These are phyloP conservation scores for Teleogryllus occipitalis DNA, from an alignment of 1,140 invertebrate genomes.

Conservation along the genomic window DNA sequence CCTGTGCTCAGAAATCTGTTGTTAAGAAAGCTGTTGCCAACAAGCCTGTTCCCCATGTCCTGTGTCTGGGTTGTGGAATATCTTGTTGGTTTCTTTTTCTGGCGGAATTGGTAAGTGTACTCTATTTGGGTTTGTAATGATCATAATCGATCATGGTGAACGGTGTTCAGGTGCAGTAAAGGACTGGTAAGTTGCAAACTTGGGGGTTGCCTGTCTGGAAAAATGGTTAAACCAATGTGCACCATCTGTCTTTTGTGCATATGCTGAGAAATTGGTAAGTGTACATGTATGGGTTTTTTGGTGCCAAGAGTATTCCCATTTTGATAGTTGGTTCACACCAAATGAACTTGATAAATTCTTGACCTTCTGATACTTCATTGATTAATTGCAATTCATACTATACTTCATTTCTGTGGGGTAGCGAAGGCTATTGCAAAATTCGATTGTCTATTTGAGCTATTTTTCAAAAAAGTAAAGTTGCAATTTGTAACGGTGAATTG, in stretches of 20 bases:
- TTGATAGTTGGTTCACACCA: no score
- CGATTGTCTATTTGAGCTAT: no score
- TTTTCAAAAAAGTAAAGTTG: no score
- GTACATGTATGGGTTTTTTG: no score
- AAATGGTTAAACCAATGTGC: neutral
- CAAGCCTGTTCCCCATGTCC: neutral
- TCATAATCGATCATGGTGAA: neutral
- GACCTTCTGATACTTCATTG: no score
- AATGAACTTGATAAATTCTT: no score
- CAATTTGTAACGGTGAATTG: no score
- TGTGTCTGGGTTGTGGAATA: neutral
- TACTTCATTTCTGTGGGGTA: no score
- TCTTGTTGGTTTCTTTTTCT: neutral
- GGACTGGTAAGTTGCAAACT: neutral
- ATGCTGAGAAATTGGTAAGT: neutral
- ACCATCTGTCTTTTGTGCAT: neutral
- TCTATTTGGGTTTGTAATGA: neutral
- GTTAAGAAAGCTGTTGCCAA: neutral
- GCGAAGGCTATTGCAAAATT: no score
- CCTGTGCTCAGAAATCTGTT: conserved; percentile 1
- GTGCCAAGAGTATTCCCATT: no score
- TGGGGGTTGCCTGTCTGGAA: neutral
- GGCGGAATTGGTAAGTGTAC: neutral
- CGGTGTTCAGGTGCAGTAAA: neutral
- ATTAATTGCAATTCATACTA: no score